Evolutionary conservation across 2,888 invertebrate species (phyloP), one percentile per base, ranked within the genome.

Genomic region (Agelastica alni): DNA sequence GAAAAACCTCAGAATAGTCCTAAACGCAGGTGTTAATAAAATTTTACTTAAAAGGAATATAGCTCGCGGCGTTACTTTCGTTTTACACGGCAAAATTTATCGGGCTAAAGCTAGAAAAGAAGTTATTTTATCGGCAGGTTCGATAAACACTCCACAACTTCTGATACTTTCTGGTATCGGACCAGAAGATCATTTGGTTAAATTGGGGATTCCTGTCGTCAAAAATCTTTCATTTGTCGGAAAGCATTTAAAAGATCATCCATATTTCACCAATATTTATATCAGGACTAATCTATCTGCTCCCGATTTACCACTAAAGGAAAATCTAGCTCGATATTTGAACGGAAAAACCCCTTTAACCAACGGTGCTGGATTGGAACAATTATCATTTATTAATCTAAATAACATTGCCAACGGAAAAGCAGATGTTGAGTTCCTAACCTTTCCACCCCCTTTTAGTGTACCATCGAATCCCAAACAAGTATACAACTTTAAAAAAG

Each of bases 131-230:
- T 84, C 88, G 4, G 91, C 91, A 0, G 94, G 95, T 2, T 78
- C 89, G 0, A 85, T 95, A 17, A 91, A 90, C 62, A 89, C 91
- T 1, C 91, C 95, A 0, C 93, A 94, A 71, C 74, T 95, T 4
- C 75, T 95, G 39, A 88, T 93, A 89, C 74, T 93, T 9, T 93
- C 93, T 0, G 94, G 94, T 9, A 79, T 93, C 18, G 90, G 90
- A 0, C 89, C 90, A 0, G 75, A 71, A 18, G 77, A 82, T 0
- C 84, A 89, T 67, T 75, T 91, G 2, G 65, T 74, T 13, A 76
- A 82, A 22, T 67, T 84, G 4, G 80, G 80, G 2, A 88, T 92
- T 43, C 72, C 80, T 0, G 81, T 86, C 2, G 68, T 89, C 26
- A 79, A 83, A 57, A 82, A 92, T 70, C 78, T 89, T 2, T 36